Evolutionary conservation across 35 echinoderm and acorn worm species (phyloP), one percentile per base, ranked within the genome.

Genomic region (Holothuria glaberrima): DNA sequence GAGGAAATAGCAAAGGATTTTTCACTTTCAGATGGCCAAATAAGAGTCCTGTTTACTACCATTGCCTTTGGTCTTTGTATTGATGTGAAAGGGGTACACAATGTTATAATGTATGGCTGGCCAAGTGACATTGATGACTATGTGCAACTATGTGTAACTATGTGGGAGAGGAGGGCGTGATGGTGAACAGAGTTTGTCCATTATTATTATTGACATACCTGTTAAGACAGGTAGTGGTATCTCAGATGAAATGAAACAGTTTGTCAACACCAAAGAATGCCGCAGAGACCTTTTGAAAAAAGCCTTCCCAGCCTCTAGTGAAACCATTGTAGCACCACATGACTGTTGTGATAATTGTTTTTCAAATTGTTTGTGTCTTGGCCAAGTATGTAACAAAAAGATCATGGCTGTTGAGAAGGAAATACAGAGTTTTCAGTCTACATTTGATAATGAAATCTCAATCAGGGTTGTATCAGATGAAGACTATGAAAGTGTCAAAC

Each of bases 321-420:
- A 22, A 27, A 0, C 6, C 14, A 17, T 32, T 2, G 17, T 38
- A 36, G 16, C 35, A 28, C 21, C 59, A 30, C 86, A 88, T 30
- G 10, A 28, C 35, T 93, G 91, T 54, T 93, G 91, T 83, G 91
- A 93, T 59, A 88, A 64, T 57, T 93, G 91, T 71, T 32, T 50
- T n/a, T 29, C 29, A 58, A 78, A 66, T 20, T 93, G 86, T 48
- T 36, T 10, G 17, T 89, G 91, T 70, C 12, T 31, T 4, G 86
- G 38, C 25, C n/a, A 25, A 27, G 63, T 32, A 52, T 66, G 48
- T 20, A 41, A 29, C 48, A 68, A 41, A 9, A 50, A 41, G 32
- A 19, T 38, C 20, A 68, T 44, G 22, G 5, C 21, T 18, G 22
- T 58, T 33, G 63, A 80, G 29, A n/a, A 38, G 22, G 12, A 66